A percentile compares a stretch with the other conserved stretches of the same genome.
Conservation (phyloP, 2,113 vertebrate genomes). For the Cyanoliseus patagonus region DNA sequence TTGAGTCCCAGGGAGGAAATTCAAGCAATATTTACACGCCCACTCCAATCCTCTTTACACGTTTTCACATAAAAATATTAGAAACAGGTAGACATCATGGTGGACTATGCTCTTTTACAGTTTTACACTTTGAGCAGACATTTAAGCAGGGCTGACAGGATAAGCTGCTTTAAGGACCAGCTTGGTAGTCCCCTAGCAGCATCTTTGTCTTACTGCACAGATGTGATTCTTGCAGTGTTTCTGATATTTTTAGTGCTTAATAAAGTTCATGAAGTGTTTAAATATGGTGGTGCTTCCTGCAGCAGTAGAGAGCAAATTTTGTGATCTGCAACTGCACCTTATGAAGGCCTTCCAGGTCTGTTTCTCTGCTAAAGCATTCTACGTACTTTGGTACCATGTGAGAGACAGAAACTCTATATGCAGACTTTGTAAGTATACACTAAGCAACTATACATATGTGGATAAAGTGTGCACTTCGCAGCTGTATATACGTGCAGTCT, state of each 20-base stretch:
- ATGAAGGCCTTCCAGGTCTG: neutral
- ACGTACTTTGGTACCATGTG: neutral
- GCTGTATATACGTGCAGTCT: neutral
- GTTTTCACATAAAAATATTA: neutral
- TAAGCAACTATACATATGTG: neutral
- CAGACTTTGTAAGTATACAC: neutral
- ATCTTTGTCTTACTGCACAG: neutral
- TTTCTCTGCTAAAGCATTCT: neutral
- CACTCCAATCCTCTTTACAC: neutral
- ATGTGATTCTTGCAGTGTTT: neutral
- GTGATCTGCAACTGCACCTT: neutral
- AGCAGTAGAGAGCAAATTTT: neutral
- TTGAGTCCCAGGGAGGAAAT: neutral
- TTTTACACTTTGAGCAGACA: neutral
- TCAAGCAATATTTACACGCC: neutral
- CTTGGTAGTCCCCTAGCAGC: neutral
- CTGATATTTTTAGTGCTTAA: neutral
- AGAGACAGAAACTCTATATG: neutral
- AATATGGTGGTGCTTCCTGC: neutral
- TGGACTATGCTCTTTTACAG: neutral
- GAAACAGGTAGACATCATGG: neutral
- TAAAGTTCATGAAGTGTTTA: neutral
- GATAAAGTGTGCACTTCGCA: neutral
- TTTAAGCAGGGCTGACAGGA: fast-evolving
- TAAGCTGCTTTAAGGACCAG: neutral